phyloP scores from a whole-genome alignment of 1,140 invertebrate genomes.

The Manduca sexta region DNA sequence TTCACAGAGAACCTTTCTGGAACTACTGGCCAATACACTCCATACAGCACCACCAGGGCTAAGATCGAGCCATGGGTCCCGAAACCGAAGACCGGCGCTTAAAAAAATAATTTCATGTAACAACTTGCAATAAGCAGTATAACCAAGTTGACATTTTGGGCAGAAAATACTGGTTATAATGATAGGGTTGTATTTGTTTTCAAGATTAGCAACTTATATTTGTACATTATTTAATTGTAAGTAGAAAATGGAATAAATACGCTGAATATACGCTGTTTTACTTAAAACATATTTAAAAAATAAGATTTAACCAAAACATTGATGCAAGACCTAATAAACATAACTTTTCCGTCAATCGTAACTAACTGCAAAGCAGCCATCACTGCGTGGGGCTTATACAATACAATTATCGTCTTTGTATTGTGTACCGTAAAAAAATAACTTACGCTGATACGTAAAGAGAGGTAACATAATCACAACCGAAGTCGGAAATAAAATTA shows the following conservation, averaged over 20 bases:
- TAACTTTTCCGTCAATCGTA: no score
- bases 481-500: no score
- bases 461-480: no score
- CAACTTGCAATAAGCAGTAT: neutral
- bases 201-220: neutral
- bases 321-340: no score
- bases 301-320: no score
- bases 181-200: neutral
- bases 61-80: conserved; percentile 93
- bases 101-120: neutral
- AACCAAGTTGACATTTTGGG: neutral
- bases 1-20: conserved; percentile 90
- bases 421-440: no score
- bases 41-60: conserved; percentile 88
- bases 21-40: conserved; percentile 86
- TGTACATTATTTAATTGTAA: conserved; percentile 38
- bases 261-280: conserved; percentile 14
- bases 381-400: no score
- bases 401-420: no score
- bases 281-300: neutral
- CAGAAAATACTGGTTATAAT: neutral
- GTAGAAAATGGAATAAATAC: conserved; percentile 55
- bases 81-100: conserved; percentile 23
- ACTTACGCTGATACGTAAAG: no score
- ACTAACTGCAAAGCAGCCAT: no score